Base-by-base conservation (phyloP, 2,888 invertebrate genomes). In the Scaptomyza polygonia region DNA sequence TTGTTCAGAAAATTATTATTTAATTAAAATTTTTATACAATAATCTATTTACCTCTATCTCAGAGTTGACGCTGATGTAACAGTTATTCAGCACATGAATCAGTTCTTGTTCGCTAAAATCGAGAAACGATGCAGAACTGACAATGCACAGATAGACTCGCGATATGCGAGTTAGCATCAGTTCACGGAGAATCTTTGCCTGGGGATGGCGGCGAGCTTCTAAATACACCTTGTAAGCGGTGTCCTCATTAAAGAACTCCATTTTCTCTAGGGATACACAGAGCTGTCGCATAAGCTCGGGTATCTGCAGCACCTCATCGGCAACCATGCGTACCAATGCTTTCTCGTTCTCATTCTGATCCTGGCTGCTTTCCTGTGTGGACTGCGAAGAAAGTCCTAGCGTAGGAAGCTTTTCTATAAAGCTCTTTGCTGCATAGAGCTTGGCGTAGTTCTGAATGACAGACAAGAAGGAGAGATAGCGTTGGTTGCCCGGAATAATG, bases 201-300 rank as follows among this genome's bases (percentile, higher is more conserved):
- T 79, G 59, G 0, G 83, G 83, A 52, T 79, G 64, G 14, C 57
- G 54, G 5, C 79, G 72, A 0, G 79, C 79, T 44, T 85, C 86
- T 45, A 79, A 44, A 16, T 82, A 79, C 14, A 79, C 79, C 43
- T 81, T 79, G 43, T 85, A 79, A 5, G 79, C 79, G 8, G 76
- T 63, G 12, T 79, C 86, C 51, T 79, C 79, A 42, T 85, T 82
- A 48, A 79, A 85, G 64, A 85, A 79, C 32, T 82, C 79, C 86
- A 85, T 85, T 14, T 82, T 63, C 43, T 75, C 79, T 11, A 86
- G 64, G 5, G 79, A 82, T 5, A 25, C 3, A 70, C 72, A 67
- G 7, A 79, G 68, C 44, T 85, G 76, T 8, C 79, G 86, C 40
- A 79, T 18, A 21, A 79, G 62, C 6, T 65, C 58, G 2, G 83